Evolutionary conservation across 2,888 invertebrate genomes (phyloP), one percentile per base, ranked within the genome.

Genomic region (Nasonovia ribisnigri): DNA sequence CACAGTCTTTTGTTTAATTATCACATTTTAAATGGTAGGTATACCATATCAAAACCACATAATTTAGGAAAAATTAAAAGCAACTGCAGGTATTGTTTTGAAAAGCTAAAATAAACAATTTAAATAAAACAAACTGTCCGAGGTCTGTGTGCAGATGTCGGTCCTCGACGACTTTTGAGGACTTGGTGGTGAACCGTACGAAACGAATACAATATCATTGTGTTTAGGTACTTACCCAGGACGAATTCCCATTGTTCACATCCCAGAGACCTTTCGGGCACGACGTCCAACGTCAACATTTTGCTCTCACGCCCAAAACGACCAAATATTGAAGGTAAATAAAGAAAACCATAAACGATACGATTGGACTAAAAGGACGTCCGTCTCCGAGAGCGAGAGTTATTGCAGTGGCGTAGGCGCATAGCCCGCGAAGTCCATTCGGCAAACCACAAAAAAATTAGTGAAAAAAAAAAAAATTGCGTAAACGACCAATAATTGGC

Each of bases 191-290:
- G 5, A 77, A 2, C 8, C 20, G 36, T 6, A 77, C 20, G 3
- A 77, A 84, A 86, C 43, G 5, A n/a, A 26, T 46, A 26, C 3
- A 24, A 60, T n/a, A 42, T 16, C 8, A 42, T 36, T 36, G 20
- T 57, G 6, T n/a, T n/a, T n/a, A n/a, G 10, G 42, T 60, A 96
- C 97, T 97, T 96, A 98, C 99, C 99, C 96, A 99, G 96, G 96
- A 98, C 97, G 96, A 99, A 99, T 97, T 99, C 99, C 99, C 99
- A 99, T 97, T 98, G 98, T 96, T 99, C 99, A 96, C 98, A 98
- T 96, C 99, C 98, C 96, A 99, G 97, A 95, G 98, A 98, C 95
- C 98, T 97, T 96, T 99, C 99, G 95, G 99, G 99, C 96, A 98
- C 97, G 95, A 99, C 98, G 97, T 99, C 99, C 96, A 99, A 97